These are phyloP conservation scores for Phycodurus eques DNA, from an alignment of 2,113 vertebrate genomes.

Conservation along the genomic window DNA sequence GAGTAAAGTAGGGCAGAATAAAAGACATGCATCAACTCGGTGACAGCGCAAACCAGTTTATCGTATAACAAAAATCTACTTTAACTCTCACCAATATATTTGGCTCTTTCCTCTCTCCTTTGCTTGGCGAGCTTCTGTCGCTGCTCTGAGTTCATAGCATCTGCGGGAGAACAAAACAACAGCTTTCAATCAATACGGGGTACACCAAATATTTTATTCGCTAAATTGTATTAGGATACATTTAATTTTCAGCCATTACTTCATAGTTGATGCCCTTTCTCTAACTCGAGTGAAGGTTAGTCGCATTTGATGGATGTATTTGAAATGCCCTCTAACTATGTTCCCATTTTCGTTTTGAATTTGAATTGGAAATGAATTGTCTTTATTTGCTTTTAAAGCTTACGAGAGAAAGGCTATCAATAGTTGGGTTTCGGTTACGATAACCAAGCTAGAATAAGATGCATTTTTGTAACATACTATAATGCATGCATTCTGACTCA, in stretches of 20 bases:
- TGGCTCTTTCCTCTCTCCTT: conserved; percentile 88
- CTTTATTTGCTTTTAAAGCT: no score
- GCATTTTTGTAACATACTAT: neutral
- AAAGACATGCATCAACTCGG: conserved; percentile 13
- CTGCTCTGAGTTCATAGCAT: conserved; percentile 86
- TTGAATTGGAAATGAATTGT: no score
- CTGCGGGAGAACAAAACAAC: conserved; percentile 61
- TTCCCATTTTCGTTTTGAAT: no score
- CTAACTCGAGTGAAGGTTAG: no score
- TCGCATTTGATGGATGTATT: no score
- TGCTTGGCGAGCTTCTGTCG: conserved; percentile 89
- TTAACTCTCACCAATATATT: conserved; percentile 84
- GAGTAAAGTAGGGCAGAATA: neutral
- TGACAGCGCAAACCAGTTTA: neutral
- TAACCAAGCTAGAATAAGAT: neutral
- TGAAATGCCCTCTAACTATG: no score
- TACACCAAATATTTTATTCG: neutral
- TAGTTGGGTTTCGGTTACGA: neutral
- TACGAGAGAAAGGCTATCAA: no score
- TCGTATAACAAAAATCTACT: neutral
- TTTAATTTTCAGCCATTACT: no score
- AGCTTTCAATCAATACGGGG: neutral
- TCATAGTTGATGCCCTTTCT: no score
- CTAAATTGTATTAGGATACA: no score
- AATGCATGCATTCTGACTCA: no score